These are phyloP conservation scores for Diachasma alloeum DNA, from an alignment of 1,140 invertebrate genomes.

Conservation along the genomic window DNA sequence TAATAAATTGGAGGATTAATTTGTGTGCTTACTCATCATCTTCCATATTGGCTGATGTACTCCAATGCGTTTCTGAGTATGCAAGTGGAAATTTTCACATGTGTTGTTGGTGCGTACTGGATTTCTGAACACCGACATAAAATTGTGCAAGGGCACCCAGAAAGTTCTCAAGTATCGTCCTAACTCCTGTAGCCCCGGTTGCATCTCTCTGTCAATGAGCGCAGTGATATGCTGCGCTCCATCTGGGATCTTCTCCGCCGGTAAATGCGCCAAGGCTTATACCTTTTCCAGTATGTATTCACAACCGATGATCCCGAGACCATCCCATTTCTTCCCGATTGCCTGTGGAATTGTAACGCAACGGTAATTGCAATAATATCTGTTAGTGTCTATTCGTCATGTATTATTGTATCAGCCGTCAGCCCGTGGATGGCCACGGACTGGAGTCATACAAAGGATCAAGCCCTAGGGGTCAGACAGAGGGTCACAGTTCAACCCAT, in stretches of 20 bases:
- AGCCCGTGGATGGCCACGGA: too few relatives aligned
- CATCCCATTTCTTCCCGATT: slow-evolving; percentile 6
- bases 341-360: background rate
- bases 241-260: background rate
- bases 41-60: slow-evolving; percentile 5
- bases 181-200: background rate
- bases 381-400: background rate
- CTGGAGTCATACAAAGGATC: too few relatives aligned
- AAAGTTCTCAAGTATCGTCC: background rate
- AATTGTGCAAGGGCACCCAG: slow-evolving; percentile 18
- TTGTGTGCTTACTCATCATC: slow-evolving; percentile 6
- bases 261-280: slow-evolving; percentile 22
- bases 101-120: slow-evolving; percentile 19
- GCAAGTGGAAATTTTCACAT: too few relatives aligned
- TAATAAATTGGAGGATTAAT: background rate
- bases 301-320: background rate
- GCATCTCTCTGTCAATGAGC: slow-evolving; percentile 11
- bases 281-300: slow-evolving; percentile 18
- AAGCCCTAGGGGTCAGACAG: too few relatives aligned
- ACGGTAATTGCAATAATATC: background rate
- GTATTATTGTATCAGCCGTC: too few relatives aligned
- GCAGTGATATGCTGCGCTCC: slow-evolving; percentile 1
- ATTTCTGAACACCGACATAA: slow-evolving; percentile 10
- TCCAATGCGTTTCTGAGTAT: slow-evolving; percentile 11
- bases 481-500: too few relatives aligned